These are phyloP conservation scores for Leptothorax acervorum DNA, from an alignment of 2,888 invertebrate species.

Conservation along the genomic window DNA sequence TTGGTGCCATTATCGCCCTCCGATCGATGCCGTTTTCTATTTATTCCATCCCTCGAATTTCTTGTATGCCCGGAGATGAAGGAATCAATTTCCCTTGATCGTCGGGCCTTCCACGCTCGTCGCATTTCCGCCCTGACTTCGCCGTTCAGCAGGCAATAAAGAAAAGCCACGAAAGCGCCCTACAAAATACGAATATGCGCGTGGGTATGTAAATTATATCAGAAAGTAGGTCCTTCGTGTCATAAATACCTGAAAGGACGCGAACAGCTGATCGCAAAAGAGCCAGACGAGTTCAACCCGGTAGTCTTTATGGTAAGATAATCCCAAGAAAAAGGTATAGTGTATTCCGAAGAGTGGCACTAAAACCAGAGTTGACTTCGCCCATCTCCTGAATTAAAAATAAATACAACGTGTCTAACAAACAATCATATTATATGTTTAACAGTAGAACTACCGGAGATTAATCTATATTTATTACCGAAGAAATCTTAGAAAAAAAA, in stretches of 20 bases:
- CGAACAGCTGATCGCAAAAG: constrained; percentile 89
- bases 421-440: too few species aligned
- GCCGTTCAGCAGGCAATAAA: constrained; percentile 89
- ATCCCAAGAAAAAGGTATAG: constrained; percentile 87
- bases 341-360: constrained; percentile 90
- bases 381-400: constrained; percentile 86
- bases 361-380: constrained; percentile 89
- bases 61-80: constrained; percentile 57
- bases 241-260: constrained; percentile 88
- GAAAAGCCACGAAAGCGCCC: constrained; percentile 89
- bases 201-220: neutral
- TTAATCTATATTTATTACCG: too few species aligned
- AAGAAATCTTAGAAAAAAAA: too few species aligned
- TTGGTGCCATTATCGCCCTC: constrained; percentile 43
- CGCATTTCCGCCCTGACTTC: constrained; percentile 87
- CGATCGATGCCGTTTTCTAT: constrained; percentile 34
- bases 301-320: constrained; percentile 86
- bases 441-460: too few species aligned
- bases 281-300: constrained; percentile 88
- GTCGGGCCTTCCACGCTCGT: constrained; percentile 76
- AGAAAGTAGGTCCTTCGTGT: neutral
- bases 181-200: constrained; percentile 73
- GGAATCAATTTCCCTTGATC: constrained; percentile 71
- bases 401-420: neutral
- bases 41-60: constrained; percentile 21